Evolutionary conservation across 2,113 vertebrate species (phyloP).

Genomic region (Engraulis encrasicolus): DNA sequence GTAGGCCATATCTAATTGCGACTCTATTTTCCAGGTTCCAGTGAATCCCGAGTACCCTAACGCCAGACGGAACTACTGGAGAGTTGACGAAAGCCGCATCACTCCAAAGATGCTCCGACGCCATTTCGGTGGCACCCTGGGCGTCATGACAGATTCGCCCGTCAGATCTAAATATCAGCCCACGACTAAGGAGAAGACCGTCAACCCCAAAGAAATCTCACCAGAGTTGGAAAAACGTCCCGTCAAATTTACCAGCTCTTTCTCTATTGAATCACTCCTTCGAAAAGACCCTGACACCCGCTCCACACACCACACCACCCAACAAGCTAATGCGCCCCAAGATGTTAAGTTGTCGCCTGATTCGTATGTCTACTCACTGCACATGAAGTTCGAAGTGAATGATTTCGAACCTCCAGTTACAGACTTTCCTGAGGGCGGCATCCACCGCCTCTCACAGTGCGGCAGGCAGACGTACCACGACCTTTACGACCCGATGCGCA

Average conservation of each 20-base stretch:
- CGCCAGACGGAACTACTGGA: constrained; percentile 70
- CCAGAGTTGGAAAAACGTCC: constrained; percentile 19
- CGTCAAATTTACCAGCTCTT: constrained; percentile 65
- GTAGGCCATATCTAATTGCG: too few relatives aligned
- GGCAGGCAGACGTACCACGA: not conserved
- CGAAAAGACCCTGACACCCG: constrained; percentile 46
- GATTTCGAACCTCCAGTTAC: not conserved
- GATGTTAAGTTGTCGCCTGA: not conserved
- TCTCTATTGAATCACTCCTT: constrained; percentile 73
- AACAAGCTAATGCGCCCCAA: not conserved
- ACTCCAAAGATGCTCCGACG: constrained; percentile 65
- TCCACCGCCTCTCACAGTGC: not conserved
- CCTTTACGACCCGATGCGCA: not conserved
- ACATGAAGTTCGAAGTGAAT: not conserved
- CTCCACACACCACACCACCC: not conserved
- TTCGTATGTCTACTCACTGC: not conserved
- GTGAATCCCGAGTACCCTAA: constrained; percentile 46
- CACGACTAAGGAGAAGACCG: not conserved
- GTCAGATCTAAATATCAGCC: not conserved
- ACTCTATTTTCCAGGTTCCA: constrained; percentile 57
- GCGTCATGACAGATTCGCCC: constrained; percentile 59
- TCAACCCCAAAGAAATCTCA: not conserved
- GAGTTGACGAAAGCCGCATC: constrained; percentile 54
- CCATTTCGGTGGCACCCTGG: constrained; percentile 65
- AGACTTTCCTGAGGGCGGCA: not conserved